Conservation (phyloP, 2,888 invertebrate genomes). For the Punctoribates punctum region DNA sequence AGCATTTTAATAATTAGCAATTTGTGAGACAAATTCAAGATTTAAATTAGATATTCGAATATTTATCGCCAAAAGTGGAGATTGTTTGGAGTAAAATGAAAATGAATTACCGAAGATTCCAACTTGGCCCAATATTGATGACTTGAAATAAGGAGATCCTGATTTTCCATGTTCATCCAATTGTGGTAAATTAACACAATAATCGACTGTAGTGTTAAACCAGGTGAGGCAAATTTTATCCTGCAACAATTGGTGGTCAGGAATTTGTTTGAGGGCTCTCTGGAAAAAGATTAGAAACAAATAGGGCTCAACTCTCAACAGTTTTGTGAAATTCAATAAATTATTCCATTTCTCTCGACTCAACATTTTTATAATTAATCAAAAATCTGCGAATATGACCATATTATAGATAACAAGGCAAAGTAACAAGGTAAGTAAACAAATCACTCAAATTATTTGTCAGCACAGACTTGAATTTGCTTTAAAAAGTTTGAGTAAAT, state of each 20-base stretch:
- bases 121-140: not conserved
- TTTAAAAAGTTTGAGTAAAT: too few relatives aligned
- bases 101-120: not conserved
- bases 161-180: not conserved
- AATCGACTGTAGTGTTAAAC: not conserved
- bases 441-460: too few relatives aligned
- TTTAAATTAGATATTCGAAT: too few relatives aligned
- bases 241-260: conserved; percentile 3
- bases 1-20: too few relatives aligned
- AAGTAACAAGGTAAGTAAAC: too few relatives aligned
- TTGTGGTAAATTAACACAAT: conserved; percentile 28
- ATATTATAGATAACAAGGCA: too few relatives aligned
- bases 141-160: conserved; percentile 46
- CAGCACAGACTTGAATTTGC: too few relatives aligned
- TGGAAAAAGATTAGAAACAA: conserved; percentile 20
- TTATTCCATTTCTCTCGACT: not conserved
- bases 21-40: too few relatives aligned
- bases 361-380: too few relatives aligned
- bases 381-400: too few relatives aligned
- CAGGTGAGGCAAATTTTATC: conserved; percentile 32
- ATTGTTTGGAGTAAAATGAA: too few relatives aligned
- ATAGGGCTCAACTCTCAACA: conserved; percentile 32
- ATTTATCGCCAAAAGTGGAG: too few relatives aligned
- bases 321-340: conserved; percentile 2
- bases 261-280: not conserved